phyloP scores from a whole-genome alignment of 1,140 invertebrate genomes.

The Achatina immaculata region DNA sequence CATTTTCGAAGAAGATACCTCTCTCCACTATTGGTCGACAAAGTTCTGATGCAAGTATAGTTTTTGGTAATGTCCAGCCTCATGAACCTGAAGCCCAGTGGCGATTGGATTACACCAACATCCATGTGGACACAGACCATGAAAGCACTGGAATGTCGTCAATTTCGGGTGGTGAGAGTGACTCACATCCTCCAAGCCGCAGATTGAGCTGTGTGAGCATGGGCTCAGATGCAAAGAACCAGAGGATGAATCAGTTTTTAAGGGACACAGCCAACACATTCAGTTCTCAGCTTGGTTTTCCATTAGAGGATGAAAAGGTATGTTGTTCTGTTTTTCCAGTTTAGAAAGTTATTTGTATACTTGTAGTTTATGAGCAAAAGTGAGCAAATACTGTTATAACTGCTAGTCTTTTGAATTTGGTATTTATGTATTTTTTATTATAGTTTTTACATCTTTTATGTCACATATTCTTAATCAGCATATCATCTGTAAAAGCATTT shows the following conservation, averaged over 20 bases:
- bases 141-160: conserved; percentile 40
- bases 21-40: conserved; percentile 8
- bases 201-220: conserved; percentile 30
- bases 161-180: not conserved
- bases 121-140: conserved; percentile 58
- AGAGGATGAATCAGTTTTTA: conserved; percentile 37
- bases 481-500: no score
- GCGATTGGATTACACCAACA: conserved; percentile 61
- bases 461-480: no score
- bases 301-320: conserved; percentile 34
- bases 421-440: not conserved
- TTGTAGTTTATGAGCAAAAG: not conserved
- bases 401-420: not conserved
- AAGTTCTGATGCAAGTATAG: conserved; percentile 17
- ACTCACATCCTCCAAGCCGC: not conserved
- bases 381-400: not conserved
- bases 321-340: not conserved
- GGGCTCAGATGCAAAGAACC: conserved; percentile 16
- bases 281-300: conserved; percentile 5
- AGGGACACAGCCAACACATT: conserved; percentile 25
- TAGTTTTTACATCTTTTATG: no score
- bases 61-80: conserved; percentile 41
- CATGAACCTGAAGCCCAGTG: conserved; percentile 56
- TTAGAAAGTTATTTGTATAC: not conserved
- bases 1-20: not conserved